Evolutionary conservation across 2,888 invertebrate genomes (phyloP), one percentile per base, ranked within the genome.

Genomic region (Nomada ferruginata): DNA sequence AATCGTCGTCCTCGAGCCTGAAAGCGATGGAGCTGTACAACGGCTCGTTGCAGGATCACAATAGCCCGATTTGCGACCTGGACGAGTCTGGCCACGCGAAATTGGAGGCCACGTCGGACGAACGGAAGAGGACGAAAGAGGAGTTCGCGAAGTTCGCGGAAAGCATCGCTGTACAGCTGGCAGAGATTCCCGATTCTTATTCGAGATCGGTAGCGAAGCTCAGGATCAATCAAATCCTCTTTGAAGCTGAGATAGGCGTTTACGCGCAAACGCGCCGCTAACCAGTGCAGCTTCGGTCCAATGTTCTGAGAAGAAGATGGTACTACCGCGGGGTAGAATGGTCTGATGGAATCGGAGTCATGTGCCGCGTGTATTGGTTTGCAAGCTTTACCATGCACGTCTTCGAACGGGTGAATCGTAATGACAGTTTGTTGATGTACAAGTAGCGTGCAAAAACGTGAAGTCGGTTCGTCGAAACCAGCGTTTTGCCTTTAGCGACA

Each of bases 191-290:
- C 0, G 91, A 91, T 52, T 90, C 91, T 0, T 91, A 91, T 26
- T 91, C 91, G 44, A 90, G 91, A 72, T 91, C 91, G 26, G 91
- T 91, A 23, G 91, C 91, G 1, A 91, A 91, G 70, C 85, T 91
- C 1, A 90, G 90, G 74, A 91, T 91, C 76, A 91, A 91, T 71
- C 91, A 91, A 77, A 91, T 91, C 42, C 87, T 91, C 4, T 91
- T 91, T 63, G 91, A 91, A 65, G 91, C 91, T 42, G 91, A 91
- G 70, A 91, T 91, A 60, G 91, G 91, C 7, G 86, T 90, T 44
- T 91, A 91, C 76, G 90, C 91, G 66, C 90, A 91, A 72, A 86
- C 88, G 36, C 87, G 85, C 66, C 86, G 85, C 73, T 91, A 87
- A 90, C 81, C 23, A 75, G 42, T 15, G 23, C 53, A 55, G 55